phyloP scores from a whole-genome alignment of 2,888 invertebrate genomes.

The Tiliacea citrago region DNA sequence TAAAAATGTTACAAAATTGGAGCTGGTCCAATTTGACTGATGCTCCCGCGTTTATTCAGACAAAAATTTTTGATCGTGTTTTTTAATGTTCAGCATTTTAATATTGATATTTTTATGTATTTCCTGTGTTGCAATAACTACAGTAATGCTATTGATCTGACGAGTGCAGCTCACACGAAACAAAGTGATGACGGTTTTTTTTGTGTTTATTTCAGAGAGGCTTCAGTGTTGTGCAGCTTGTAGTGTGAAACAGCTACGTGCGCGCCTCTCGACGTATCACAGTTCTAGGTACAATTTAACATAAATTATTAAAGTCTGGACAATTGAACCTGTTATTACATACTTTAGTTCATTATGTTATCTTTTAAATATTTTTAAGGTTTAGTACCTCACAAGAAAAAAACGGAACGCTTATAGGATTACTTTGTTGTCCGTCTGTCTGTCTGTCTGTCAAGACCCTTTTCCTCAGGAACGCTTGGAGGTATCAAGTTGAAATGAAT shows the following conservation, averaged over 20 bases:
- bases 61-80: background rate
- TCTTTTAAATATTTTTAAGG: no score
- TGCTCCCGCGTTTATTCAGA: background rate
- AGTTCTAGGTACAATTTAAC: background rate
- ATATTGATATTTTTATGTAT: background rate
- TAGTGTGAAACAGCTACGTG: no score
- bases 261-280: no score
- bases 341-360: background rate
- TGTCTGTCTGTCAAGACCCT: no score
- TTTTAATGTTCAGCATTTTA: constrained; percentile 2
- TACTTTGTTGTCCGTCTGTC: no score
- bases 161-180: background rate
- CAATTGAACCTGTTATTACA: background rate
- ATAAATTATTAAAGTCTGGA: background rate
- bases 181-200: background rate
- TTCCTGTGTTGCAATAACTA: no score
- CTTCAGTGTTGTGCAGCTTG: no score
- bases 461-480: no score
- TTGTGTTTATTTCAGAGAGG: background rate
- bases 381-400: no score
- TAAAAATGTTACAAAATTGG: constrained; percentile 19
- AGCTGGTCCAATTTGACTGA: constrained; percentile 26
- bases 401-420: no score
- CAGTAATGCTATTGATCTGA: background rate
- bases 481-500: no score